These are phyloP conservation scores for Ispidina lecontei DNA, from an alignment of 2,797 vertebrate species.

Conservation along the genomic window DNA sequence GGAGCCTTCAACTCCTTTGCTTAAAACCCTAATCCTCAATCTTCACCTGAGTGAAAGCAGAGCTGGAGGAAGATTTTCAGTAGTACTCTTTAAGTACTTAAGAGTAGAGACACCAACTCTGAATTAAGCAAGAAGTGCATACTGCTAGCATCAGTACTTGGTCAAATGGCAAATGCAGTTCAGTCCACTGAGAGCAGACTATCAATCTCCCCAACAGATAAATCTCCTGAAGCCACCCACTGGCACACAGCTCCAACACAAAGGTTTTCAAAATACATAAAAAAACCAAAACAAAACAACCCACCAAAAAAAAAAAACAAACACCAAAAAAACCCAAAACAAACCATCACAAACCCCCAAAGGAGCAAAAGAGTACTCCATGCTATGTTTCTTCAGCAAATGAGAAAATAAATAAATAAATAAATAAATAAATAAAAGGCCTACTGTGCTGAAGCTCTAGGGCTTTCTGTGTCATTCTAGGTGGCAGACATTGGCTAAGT, in stretches of 20 bases:
- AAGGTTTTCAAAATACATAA: background rate
- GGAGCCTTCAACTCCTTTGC: background rate
- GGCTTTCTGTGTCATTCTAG: background rate
- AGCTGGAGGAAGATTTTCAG: background rate
- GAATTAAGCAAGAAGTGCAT: background rate
- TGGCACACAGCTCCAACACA: background rate
- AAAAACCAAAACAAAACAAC: background rate
- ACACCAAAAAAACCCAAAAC: too few species aligned
- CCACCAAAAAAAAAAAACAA: too few species aligned
- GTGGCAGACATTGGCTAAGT: background rate
- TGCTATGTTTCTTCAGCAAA: background rate
- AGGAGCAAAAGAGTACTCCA: background rate
- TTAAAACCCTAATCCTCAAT: background rate
- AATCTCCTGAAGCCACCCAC: background rate
- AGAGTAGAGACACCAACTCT: background rate
- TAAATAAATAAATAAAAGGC: conserved; percentile 58
- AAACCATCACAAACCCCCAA: background rate
- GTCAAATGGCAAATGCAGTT: background rate
- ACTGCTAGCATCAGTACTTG: background rate
- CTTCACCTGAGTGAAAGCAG: background rate
- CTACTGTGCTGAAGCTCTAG: conserved; percentile 14
- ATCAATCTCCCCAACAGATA: background rate
- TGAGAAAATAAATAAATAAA: conserved; percentile 62
- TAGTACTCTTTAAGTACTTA: background rate
- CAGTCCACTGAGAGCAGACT: background rate